Percentiles rank a stretch among this genome's conserved stretches.
Conservation (phyloP, 1,140 invertebrate species). For the Lerema accius region DNA sequence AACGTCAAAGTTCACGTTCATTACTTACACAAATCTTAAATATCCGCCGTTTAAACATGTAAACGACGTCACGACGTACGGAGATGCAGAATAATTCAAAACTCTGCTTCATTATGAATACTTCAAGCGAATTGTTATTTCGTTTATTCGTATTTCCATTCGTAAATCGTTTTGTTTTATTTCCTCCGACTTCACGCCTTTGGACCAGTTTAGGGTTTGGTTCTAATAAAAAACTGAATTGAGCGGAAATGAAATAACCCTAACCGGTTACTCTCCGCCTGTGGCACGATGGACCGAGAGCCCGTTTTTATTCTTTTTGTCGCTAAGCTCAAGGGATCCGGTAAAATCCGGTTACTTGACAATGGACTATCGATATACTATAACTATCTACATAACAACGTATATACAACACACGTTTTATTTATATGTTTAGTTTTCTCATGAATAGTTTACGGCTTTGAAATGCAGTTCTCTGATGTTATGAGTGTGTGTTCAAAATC, state of each 20-base stretch:
- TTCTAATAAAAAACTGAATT: constrained; percentile 77
- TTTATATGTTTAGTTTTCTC: no score
- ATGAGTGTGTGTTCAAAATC: no score
- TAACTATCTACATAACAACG: no score
- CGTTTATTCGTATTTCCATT: no score
- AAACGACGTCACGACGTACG: not conserved
- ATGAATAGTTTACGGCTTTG: no score
- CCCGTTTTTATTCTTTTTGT: constrained; percentile 53
- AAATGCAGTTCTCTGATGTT: no score
- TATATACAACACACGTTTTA: no score
- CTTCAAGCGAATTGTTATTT: constrained; percentile 15
- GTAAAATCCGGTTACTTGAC: constrained; percentile 19
- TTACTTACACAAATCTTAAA: constrained; percentile 8
- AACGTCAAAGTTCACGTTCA: not conserved
- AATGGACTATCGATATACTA: constrained; percentile 5
- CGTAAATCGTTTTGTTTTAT: constrained; percentile 43
- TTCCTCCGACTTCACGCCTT: constrained; percentile 57
- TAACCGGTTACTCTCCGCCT: constrained; percentile 73
- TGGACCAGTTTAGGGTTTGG: constrained; percentile 67
- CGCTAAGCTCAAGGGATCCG: constrained; percentile 26
- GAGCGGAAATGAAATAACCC: constrained; percentile 79
- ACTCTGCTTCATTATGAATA: constrained; percentile 14
- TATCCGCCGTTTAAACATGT: not conserved
- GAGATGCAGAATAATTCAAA: constrained; percentile 15
- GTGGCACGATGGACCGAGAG: constrained; percentile 52